phyloP scores from a whole-genome alignment of 2,797 vertebrate genomes.

The Trematomus bernacchii region DNA sequence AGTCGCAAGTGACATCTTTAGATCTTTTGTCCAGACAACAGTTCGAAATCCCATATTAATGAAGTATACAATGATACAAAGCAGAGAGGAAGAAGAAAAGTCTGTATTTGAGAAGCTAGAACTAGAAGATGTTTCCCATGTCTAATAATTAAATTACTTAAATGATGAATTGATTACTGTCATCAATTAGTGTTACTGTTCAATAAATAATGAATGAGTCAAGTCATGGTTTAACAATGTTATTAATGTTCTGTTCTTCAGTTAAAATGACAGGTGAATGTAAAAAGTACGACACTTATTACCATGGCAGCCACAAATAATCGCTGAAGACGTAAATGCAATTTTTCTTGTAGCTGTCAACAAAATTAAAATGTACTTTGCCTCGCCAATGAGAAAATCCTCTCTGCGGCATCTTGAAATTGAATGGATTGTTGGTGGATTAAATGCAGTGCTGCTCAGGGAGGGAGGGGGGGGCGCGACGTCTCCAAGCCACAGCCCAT shows the following conservation, averaged over 20 bases:
- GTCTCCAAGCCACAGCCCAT: conserved; percentile 24
- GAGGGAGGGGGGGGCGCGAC: not conserved
- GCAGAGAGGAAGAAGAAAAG: not conserved
- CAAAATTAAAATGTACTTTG: conserved; percentile 49
- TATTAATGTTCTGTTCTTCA: not conserved
- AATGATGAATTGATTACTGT: not conserved
- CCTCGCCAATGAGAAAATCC: conserved; percentile 42
- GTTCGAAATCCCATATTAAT: not conserved
- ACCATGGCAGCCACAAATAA: not conserved
- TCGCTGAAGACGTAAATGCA: conserved; percentile 6
- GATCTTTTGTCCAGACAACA: not conserved
- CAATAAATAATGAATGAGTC: conserved; percentile 3
- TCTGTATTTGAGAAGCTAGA: not conserved
- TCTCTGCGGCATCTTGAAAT: conserved; percentile 39
- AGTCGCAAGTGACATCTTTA: not conserved
- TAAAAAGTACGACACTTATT: conserved; percentile 21
- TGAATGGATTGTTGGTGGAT: conserved; percentile 50
- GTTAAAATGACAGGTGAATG: conserved; percentile 17
- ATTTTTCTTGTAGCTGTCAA: conserved; percentile 3
- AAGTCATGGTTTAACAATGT: not conserved
- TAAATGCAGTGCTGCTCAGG: conserved; percentile 21
- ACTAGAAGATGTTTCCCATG: not conserved
- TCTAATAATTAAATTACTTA: not conserved
- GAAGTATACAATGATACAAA: conserved; percentile 1
- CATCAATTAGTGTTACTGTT: not conserved